A percentile compares a stretch with the other conserved stretches of the same genome.
These are phyloP conservation scores for Rynchops niger DNA, from an alignment of 2,113 vertebrate genomes.

Conservation along the genomic window DNA sequence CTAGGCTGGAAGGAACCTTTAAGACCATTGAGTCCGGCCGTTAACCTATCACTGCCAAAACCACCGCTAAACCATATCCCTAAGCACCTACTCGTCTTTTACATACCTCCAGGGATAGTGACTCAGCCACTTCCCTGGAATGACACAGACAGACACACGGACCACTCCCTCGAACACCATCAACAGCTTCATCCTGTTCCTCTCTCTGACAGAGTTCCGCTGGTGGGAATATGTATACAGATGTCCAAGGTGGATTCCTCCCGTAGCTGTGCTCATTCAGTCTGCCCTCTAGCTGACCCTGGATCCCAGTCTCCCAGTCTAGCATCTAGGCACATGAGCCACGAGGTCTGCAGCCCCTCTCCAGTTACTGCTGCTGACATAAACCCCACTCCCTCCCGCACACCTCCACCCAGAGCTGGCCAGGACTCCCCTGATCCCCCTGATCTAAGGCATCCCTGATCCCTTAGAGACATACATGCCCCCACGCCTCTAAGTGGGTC, in stretches of 20 bases:
- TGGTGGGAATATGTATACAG: background rate
- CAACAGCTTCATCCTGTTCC: background rate
- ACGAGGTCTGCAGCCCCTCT: background rate
- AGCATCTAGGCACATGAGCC: background rate
- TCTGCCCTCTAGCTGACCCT: background rate
- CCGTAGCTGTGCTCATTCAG: background rate
- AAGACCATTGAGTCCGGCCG: background rate
- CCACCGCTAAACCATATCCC: background rate
- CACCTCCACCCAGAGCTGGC: background rate
- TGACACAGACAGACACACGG: accelerated
- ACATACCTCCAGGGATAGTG: background rate
- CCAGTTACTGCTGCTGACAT: background rate
- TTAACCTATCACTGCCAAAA: background rate
- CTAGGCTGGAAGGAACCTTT: background rate
- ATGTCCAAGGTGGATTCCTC: background rate
- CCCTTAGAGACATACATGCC: background rate
- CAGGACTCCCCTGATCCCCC: background rate
- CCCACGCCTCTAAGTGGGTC: background rate
- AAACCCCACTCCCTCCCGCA: background rate
- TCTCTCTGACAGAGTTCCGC: background rate
- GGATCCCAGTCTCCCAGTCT: background rate
- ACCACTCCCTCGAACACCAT: background rate
- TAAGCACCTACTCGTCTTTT: background rate
- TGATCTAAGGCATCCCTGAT: too few species aligned
- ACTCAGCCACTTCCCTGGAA: background rate